Evolutionary conservation across 2,797 vertebrate species (phyloP), one percentile per base, ranked within the genome.

Genomic region (Protonibea diacanthus): DNA sequence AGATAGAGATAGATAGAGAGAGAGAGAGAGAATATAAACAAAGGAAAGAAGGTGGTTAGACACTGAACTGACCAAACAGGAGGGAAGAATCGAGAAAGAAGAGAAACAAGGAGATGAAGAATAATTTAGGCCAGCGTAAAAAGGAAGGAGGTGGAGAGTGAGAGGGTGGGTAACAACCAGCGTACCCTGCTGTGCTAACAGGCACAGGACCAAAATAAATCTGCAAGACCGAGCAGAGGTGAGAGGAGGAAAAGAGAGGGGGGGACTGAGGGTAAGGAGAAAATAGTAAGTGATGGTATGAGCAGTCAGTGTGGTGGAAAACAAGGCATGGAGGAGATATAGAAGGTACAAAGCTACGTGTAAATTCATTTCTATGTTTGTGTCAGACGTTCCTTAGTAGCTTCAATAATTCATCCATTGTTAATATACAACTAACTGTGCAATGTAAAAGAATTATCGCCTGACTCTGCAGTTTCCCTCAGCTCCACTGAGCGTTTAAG

Each of bases 131-230:
- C 40, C 48, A 56, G 49, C 33, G 11, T 17, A 21, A 73, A 73
- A 38, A 56, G 14, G 33, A 49, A 15, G 45, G 33, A 72, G 69
- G 51, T 44, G 42, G 48, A 65, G 61, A 53, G 57, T 1, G 42
- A 67, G 49, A 38, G 44, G 66, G 21, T 45, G 76, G 71, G 61
- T 80, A 88, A 83, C 79, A 83, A 78, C 42, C 6, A 63, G 5
- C 3, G n/a, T 75, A 62, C 29, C 18, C 78, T 42, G 49, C 71
- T 72, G 53, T 45, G 75, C 78, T 86, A 86, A 89, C 81, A 91
- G 88, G 76, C 78, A 87, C 78, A 78, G 61, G 75, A 86, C 87
- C 71, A 85, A 90, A 92, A 92, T 89, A 92, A 89, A 88, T 88
- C 80, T 74, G 82, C 78, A 75, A 91, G 82, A 83, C 78, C 3